These are phyloP conservation scores for Microchrysa polita DNA, from an alignment of 2,888 invertebrate species.

Conservation along the genomic window DNA sequence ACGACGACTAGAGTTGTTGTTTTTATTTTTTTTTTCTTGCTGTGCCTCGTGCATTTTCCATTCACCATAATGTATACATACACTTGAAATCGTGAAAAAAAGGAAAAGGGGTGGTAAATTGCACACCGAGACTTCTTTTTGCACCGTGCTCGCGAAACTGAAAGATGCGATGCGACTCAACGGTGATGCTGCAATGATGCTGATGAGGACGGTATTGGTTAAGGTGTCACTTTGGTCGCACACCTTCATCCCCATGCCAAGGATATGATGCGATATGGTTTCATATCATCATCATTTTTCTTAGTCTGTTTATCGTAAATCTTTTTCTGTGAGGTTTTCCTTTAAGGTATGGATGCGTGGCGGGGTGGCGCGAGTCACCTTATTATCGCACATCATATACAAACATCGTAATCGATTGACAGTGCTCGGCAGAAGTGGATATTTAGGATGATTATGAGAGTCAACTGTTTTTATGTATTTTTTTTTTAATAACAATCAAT, in stretches of 20 bases:
- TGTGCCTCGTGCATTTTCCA: background rate
- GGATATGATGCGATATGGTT: too few relatives aligned
- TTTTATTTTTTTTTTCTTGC: background rate
- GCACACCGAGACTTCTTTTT: constrained; percentile 19
- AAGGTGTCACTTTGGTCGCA: constrained; percentile 6
- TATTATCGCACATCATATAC: constrained; percentile 21
- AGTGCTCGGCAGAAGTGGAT: constrained; percentile 19
- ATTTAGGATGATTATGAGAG: background rate
- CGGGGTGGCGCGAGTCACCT: background rate
- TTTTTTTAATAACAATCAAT: too few relatives aligned
- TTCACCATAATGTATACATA: background rate
- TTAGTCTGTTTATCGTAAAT: constrained; percentile 37
- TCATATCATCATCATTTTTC: constrained; percentile 35
- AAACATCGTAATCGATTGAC: background rate
- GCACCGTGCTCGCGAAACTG: too few relatives aligned
- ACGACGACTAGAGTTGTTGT: too few relatives aligned
- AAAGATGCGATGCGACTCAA: too few relatives aligned
- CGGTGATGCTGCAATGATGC: too few relatives aligned
- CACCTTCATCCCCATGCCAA: background rate
- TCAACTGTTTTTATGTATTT: too few relatives aligned
- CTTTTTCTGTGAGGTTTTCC: constrained; percentile 20
- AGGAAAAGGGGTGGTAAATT: constrained; percentile 7
- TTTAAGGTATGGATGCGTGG: constrained; percentile 8
- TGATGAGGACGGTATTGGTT: too few relatives aligned
- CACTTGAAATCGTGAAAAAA: constrained; percentile 10